Base-by-base conservation (phyloP, 2,113 vertebrate genomes). In the Elanoides forficatus region DNA sequence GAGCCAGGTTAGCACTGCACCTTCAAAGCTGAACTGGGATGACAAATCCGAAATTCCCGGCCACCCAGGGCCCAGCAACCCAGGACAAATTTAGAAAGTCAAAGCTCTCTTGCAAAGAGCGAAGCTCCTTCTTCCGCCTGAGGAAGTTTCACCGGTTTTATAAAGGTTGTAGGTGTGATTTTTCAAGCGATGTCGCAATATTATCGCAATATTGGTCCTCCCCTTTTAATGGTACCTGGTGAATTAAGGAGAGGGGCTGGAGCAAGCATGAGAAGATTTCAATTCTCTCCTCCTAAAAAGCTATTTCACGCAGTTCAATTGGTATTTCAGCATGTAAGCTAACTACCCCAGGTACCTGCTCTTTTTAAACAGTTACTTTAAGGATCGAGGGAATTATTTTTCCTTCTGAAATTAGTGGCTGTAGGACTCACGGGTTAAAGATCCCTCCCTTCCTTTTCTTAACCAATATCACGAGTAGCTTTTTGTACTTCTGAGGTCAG, bases 171-270 rank as follows among this genome's bases (percentile, higher is more conserved):
- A 11, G 29, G 30, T 27, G 36, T 18, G 15, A 38, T 84, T 75
- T 75, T 90, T 56, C 43, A 36, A 42, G 76, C 0, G 2, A 5
- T 8, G 22, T 6, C 16, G 13, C 1, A 10, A 1, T 40, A 14
- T 26, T 47, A 6, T 12, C 1, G 3, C 0, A 0, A 10, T n/a
- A 4, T 2, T 7, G 8, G 22, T 66, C 13, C 27, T 62, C 19
- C 29, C 16, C 26, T 59, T 60, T 58, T 32, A 22, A 5, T 7
- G 6, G 30, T 45, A 18, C 27, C 7, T 11, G 19, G 42, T 30
- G 68, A 23, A 12, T 30, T 38, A 42, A 34, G 63, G 40, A 40
- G 30, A 29, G 7, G 13, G n/a, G 10, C 42, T 13, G 10, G 10
- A 58, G 40, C 19, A 81, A 29, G 10, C 6, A 8, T 0, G 0